These are phyloP conservation scores for Acropora yongei DNA, from an alignment of 64 coral and sea anemone species.

Conservation along the genomic window DNA sequence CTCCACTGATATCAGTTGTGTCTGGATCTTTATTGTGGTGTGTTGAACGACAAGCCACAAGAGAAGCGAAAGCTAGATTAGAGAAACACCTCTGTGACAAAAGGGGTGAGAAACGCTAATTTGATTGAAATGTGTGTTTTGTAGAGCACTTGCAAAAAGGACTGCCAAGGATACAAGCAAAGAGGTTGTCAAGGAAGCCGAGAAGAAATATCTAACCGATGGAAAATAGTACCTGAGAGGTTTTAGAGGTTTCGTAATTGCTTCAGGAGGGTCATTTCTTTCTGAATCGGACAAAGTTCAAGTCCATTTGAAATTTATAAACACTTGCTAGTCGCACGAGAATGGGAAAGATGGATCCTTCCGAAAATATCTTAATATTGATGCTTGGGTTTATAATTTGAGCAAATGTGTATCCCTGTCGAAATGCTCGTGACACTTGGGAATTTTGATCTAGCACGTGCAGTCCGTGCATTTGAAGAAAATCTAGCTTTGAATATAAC, in stretches of 20 bases:
- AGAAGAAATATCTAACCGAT: slow-evolving; percentile 52
- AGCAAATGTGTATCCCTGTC: neutral
- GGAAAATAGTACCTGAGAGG: neutral
- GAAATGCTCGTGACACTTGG: neutral
- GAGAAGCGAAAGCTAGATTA: neutral
- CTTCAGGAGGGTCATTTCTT: no score
- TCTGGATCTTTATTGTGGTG: no score
- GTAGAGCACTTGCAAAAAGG: slow-evolving; percentile 65
- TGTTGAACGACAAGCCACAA: no score
- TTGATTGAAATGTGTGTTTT: neutral
- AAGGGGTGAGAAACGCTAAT: neutral
- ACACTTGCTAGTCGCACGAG: no score
- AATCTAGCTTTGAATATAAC: no score
- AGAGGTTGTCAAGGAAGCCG: slow-evolving; percentile 53
- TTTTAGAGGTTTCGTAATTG: no score
- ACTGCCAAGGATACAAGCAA: slow-evolving; percentile 67
- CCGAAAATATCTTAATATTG: neutral
- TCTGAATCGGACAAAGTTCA: no score
- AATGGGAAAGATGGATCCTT: neutral
- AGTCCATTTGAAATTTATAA: no score
- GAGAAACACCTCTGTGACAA: no score
- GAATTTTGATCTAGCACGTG: neutral
- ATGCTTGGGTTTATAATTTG: neutral
- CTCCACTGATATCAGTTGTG: no score
- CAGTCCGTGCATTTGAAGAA: neutral